Base-by-base conservation (phyloP, 2,888 invertebrate species). In the Amphipyra tragopoginis region DNA sequence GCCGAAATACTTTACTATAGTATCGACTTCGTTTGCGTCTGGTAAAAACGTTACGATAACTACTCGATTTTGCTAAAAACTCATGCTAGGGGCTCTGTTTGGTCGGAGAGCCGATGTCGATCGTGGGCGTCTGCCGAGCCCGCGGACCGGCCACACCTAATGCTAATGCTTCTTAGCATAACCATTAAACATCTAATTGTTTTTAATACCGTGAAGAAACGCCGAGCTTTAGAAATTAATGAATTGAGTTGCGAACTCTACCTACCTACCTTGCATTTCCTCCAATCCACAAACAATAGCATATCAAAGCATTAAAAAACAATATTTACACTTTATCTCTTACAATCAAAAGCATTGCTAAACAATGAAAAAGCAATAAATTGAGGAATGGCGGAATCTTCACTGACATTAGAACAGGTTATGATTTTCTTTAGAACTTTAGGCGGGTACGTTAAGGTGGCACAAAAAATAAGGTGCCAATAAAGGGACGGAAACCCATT, bases 401-500 rank as follows among this genome's bases (percentile, higher is more conserved):
- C 71, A 77, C 77, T 76, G 81, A 85, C 82, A 84, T 86, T 83
- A 81, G 80, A 91, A 92, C 94, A 94, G 93, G 94, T 94, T 93
- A 90, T 87, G 85, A 90, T 91, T 91, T 89, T 88, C 86, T 91
- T 88, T 84, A 86, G 81, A 88, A 85, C 86, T n/a, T 88, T 88
- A 88, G 89, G 89, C 90, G 86, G 89, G 89, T 89, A 91, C 90
- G 88, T 93, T 85, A 89, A 86, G 85, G 84, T 82, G 81, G 78
- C 72, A 91, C 92, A 93, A 94, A 94, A 94, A 94, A 92, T 90
- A 87, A 92, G 94, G 94, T 94, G 94, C 94, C 93, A 94, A 94
- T 94, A 93, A 93, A 94, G 88, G 94, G 93, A 93, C 94, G 94
- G 94, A 94, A 94, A 93, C 90, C 92, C 91, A 92, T 94, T 94